Conservation (phyloP, 92 coral and sea anemone species). For the Muricea muricata region DNA sequence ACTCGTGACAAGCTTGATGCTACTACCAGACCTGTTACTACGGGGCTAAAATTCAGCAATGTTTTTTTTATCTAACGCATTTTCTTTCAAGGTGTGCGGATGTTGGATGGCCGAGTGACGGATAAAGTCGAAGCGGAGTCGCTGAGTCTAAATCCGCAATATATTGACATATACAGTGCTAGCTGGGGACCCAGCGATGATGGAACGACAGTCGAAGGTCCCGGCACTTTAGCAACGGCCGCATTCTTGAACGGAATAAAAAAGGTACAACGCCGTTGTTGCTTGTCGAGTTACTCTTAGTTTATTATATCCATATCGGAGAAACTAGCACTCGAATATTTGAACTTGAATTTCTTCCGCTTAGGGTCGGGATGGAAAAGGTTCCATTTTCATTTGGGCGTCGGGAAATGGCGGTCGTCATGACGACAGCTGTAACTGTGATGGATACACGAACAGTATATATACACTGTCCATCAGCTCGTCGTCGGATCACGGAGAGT, state of each 20-base stretch:
- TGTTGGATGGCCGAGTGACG: slow-evolving; percentile 99
- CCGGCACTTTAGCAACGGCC: slow-evolving; percentile 96
- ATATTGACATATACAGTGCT: slow-evolving; percentile 97
- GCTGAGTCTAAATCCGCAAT: slow-evolving; percentile 94
- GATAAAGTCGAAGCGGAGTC: slow-evolving; percentile 99
- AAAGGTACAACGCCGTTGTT: too few relatives aligned
- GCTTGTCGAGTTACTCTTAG: too few relatives aligned
- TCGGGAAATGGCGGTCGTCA: slow-evolving; percentile 99
- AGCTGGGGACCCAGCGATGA: slow-evolving; percentile 99
- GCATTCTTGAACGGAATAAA: slow-evolving; percentile 97
- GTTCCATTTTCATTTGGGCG: slow-evolving; percentile 98
- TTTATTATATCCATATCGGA: too few relatives aligned
- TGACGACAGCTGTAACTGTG: slow-evolving; percentile 98
- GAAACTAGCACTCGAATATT: too few relatives aligned
- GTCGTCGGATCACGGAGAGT: slow-evolving; percentile 95
- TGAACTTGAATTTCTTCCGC: neutral
- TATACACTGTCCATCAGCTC: slow-evolving; percentile 98
- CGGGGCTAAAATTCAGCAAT: too few relatives aligned
- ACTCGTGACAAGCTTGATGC: too few relatives aligned
- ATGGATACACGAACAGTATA: slow-evolving; percentile 97
- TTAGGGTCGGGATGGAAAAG: slow-evolving; percentile 94
- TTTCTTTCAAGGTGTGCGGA: slow-evolving; percentile 81
- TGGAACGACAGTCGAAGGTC: slow-evolving; percentile 98
- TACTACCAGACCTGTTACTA: too few relatives aligned
- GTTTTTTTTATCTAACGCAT: neutral